Base-by-base conservation (phyloP, 2,888 invertebrate species). In the Falcaria lacertinaria region DNA sequence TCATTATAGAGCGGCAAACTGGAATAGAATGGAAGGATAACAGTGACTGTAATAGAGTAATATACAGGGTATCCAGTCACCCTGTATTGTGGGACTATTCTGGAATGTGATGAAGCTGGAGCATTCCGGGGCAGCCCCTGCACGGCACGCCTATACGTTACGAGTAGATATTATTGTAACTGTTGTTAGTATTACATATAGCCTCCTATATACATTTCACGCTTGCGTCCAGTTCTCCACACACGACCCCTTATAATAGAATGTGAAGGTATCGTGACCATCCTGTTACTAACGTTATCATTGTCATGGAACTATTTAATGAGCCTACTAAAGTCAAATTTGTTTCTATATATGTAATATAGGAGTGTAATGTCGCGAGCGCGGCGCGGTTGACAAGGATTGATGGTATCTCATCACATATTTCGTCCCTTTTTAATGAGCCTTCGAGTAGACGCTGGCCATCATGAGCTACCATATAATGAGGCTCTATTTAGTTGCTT, bases 201-300 rank as follows among this genome's bases (percentile, higher is more conserved):
- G 63, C 57, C 57, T 64, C 60, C 62, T 66, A 66, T 53, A 66
- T 65, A 53, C 52, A 52, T 60, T 60, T 14, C 76, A 74, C 69
- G 82, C 82, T 82, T 82, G 66, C 80, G 79, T 84, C 75, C 80
- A 73, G 64, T 77, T 73, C 69, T 63, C 55, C 43, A 59, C 58
- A 54, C 57, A 47, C 45, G 39, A 45, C 35, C 25, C 11, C 28
- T 28, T 41, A 42, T 39, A 50, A 45, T 43, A n/a, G n/a, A n/a
- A 36, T 47, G 42, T 52, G 48, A 48, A 19, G 43, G 48, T 44
- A 50, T 49, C 47, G 44, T 48, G 45, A 48, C 46, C 47, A 43
- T 48, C 47, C 53, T 65, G 58, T 61, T 52, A 60, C 52, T 61
- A 46, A 57, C 42, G 58, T n/a, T n/a, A n/a, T n/a, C 54, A 56